phyloP scores from a whole-genome alignment of 2,888 invertebrate genomes.

The Dasysyrphus tricinctus region DNA sequence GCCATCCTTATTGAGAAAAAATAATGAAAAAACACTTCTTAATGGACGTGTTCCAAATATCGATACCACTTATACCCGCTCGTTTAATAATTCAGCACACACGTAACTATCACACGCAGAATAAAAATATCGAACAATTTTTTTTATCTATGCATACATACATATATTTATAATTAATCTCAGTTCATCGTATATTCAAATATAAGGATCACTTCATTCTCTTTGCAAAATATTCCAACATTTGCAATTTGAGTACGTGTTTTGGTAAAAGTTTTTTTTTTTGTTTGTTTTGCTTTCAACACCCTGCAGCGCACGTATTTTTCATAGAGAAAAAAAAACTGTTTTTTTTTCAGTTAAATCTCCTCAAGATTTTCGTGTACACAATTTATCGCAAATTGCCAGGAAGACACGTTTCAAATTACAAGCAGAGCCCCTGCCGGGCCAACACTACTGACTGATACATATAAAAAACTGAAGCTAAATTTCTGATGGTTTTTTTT shows the following conservation, averaged over 20 bases:
- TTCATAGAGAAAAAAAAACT: slow-evolving; percentile 10
- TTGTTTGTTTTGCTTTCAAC: slow-evolving; percentile 12
- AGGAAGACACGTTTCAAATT: slow-evolving; percentile 75
- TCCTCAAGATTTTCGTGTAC: slow-evolving; percentile 53
- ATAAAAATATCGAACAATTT: background rate
- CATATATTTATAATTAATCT: slow-evolving; percentile 13
- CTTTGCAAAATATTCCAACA: background rate
- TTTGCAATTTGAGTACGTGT: slow-evolving; percentile 32
- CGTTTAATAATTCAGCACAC: background rate
- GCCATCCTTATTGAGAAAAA: background rate
- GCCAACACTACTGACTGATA: slow-evolving; percentile 4
- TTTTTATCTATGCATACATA: background rate
- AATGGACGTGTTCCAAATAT: background rate
- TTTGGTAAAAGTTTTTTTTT: background rate
- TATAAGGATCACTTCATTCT: slow-evolving; percentile 33
- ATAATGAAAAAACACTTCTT: background rate
- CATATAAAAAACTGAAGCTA: slow-evolving; percentile 34
- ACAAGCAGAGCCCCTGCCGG: slow-evolving; percentile 47
- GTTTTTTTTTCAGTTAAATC: slow-evolving; percentile 35
- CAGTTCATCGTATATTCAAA: slow-evolving; percentile 24
- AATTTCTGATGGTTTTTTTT: slow-evolving; percentile 40
- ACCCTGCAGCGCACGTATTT: slow-evolving; percentile 32
- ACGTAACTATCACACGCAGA: background rate
- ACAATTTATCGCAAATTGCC: slow-evolving; percentile 71
- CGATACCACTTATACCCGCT: background rate